phyloP scores from a whole-genome alignment of 2,797 vertebrate genomes.

The Pseudochaenichthys georgianus region DNA sequence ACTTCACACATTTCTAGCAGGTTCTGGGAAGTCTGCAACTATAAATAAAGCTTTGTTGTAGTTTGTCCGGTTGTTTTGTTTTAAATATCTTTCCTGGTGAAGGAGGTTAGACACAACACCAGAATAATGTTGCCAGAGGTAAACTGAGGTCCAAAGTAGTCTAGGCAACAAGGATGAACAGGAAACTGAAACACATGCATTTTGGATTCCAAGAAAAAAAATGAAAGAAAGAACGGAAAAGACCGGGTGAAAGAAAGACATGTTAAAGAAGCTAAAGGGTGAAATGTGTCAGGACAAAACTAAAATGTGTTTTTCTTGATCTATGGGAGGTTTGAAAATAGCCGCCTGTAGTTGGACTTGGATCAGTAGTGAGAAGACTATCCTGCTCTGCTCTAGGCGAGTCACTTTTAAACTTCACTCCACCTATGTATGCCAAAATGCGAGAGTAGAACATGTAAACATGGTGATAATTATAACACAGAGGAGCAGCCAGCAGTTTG shows the following conservation, averaged over 20 bases:
- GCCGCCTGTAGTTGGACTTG: constrained; percentile 6
- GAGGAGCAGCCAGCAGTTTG: constrained; percentile 29
- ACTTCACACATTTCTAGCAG: not conserved
- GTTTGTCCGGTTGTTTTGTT: not conserved
- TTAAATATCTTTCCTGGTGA: not conserved
- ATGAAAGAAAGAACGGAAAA: not conserved
- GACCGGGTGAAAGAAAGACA: constrained; percentile 6
- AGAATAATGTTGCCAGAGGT: constrained; percentile 44
- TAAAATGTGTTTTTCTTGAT: constrained; percentile 5
- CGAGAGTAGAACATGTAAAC: constrained; percentile 32
- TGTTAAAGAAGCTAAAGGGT: not conserved
- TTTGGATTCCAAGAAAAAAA: constrained; percentile 15
- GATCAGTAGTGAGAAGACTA: constrained; percentile 16
- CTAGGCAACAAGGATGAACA: constrained; percentile 57
- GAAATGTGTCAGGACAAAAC: constrained; percentile 3
- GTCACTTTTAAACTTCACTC: constrained; percentile 25
- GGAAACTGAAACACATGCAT: constrained; percentile 36
- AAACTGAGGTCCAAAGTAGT: constrained; percentile 49
- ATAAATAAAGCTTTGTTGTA: not conserved
- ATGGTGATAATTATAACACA: constrained; percentile 33
- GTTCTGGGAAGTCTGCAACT: not conserved
- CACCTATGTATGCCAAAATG: constrained; percentile 16
- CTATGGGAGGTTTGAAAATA: not conserved
- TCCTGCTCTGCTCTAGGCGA: constrained; percentile 7
- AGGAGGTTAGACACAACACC: constrained; percentile 9